A percentile compares a stretch with the other conserved stretches of the same genome.
Conservation (phyloP, 2,888 invertebrate genomes). For the Calameuta idolon region DNA sequence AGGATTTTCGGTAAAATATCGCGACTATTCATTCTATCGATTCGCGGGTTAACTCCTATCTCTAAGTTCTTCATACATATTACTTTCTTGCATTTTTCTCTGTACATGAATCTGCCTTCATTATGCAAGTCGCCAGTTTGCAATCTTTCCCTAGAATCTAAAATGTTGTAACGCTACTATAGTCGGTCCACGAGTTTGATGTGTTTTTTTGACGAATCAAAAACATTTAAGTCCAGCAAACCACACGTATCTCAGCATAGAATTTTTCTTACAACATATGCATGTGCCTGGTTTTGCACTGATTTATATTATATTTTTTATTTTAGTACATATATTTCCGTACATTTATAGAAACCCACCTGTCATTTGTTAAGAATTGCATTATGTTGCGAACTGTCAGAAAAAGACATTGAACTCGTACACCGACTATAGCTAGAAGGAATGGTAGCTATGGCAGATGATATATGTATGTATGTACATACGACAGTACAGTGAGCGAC, state of each 20-base stretch:
- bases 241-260: no score
- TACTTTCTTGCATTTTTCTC: not conserved
- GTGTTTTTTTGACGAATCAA: no score
- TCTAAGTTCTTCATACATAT: not conserved
- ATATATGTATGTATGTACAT: not conserved
- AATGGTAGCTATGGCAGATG: slow-evolving; percentile 13
- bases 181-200: no score
- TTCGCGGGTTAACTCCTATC: not conserved
- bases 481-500: not conserved
- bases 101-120: not conserved
- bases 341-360: no score
- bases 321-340: no score
- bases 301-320: no score
- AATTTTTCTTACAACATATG: no score
- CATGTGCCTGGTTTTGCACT: no score
- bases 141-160: not conserved
- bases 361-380: no score
- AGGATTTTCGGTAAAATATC: not conserved
- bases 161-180: not conserved
- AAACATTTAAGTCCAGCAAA: no score
- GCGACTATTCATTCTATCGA: not conserved
- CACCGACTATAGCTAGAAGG: slow-evolving; percentile 6
- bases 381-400: no score
- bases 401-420: not conserved
- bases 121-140: not conserved